Conservation (phyloP, 2,888 invertebrate genomes). For the Agelastica alni region DNA sequence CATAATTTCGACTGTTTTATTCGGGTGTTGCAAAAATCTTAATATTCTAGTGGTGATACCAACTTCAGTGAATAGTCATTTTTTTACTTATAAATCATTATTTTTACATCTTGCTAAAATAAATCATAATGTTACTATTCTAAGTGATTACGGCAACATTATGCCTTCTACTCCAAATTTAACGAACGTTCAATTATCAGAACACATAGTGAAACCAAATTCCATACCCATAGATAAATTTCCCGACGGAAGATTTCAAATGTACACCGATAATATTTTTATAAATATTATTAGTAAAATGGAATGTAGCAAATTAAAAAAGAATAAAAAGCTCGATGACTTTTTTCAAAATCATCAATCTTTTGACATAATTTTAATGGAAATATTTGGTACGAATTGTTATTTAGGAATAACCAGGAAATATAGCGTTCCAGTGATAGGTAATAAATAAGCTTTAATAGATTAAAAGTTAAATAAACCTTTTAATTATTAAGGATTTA, state of each 20-base stretch:
- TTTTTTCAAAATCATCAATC: conserved; percentile 57
- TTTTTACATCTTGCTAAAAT: conserved; percentile 63
- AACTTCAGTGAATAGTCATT: conserved; percentile 74
- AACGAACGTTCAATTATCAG: too few relatives aligned
- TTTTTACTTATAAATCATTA: conserved; percentile 65
- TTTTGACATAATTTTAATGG: conserved; percentile 68
- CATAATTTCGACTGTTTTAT: too few relatives aligned
- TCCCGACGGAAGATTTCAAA: background rate
- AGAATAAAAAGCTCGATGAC: conserved; percentile 31
- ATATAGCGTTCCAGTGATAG: conserved; percentile 60
- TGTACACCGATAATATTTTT: background rate
- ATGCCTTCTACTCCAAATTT: too few relatives aligned
- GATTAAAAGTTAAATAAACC: too few relatives aligned
- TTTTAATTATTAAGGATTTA: too few relatives aligned
- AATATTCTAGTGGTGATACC: conserved; percentile 70
- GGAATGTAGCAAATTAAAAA: background rate
- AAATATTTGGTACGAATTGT: conserved; percentile 75
- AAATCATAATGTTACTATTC: conserved; percentile 68
- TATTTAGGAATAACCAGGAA: conserved; percentile 68
- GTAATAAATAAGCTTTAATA: too few relatives aligned
- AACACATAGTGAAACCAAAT: background rate
- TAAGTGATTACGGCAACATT: too few relatives aligned
- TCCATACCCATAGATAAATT: background rate
- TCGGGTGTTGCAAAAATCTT: too few relatives aligned
- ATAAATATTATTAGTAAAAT: background rate